Percentiles rank a stretch among this genome's conserved stretches.
These are phyloP conservation scores for Sinelater perroti DNA, from an alignment of 2,888 invertebrate genomes.

Conservation along the genomic window DNA sequence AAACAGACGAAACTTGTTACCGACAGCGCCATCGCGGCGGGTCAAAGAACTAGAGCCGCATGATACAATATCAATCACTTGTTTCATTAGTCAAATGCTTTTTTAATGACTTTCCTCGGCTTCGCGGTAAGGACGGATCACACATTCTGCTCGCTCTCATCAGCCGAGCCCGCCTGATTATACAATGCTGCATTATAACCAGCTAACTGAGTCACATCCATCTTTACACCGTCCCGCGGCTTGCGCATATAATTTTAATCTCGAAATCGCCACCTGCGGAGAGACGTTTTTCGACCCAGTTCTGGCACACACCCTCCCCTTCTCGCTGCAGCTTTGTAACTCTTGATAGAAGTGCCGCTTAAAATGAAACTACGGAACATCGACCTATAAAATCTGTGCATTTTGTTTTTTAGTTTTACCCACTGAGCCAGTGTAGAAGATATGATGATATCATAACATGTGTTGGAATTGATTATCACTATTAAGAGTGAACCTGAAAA, in stretches of 20 bases:
- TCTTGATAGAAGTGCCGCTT: too few species aligned
- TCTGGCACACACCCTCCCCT: too few species aligned
- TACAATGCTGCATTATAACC: slow-evolving; percentile 5
- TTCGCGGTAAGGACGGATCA: slow-evolving; percentile 41
- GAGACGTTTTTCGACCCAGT: neutral
- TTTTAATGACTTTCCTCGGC: slow-evolving; percentile 55
- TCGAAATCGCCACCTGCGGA: slow-evolving; percentile 2
- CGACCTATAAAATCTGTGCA: too few species aligned
- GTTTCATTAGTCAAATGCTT: slow-evolving; percentile 58
- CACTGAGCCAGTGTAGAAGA: too few species aligned
- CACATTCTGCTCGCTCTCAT: slow-evolving; percentile 35
- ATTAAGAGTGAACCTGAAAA: too few species aligned
- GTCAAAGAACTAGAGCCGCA: slow-evolving; percentile 51
- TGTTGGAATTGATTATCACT: too few species aligned
- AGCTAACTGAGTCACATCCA: too few species aligned
- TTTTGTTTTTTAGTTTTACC: too few species aligned
- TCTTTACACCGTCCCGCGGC: too few species aligned
- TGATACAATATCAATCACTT: slow-evolving; percentile 58
- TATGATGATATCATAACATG: too few species aligned
- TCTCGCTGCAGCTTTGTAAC: too few species aligned
- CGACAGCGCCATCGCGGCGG: slow-evolving; percentile 46
- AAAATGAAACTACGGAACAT: too few species aligned
- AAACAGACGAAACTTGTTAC: slow-evolving; percentile 56
- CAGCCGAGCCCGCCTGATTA: slow-evolving; percentile 34
- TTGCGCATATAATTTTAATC: neutral